Evolutionary conservation across 2,113 vertebrate genomes (phyloP).

Genomic region (Greenwoodochromis staneri): DNA sequence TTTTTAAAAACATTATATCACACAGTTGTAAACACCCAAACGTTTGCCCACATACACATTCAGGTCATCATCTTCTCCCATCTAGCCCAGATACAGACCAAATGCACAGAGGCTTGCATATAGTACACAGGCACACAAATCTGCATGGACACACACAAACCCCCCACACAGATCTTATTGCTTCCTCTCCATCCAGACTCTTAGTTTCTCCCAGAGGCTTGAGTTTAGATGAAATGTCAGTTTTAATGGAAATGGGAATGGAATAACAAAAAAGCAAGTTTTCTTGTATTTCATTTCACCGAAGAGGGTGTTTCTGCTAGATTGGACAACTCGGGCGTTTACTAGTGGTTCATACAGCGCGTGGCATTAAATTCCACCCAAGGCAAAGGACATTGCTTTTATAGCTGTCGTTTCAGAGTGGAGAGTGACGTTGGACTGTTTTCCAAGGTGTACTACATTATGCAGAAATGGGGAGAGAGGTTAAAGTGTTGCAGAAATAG

Average conservation of each 20-base stretch:
- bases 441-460: slow-evolving; percentile 20
- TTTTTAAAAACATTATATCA: slow-evolving; percentile 52
- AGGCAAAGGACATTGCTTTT: slow-evolving; percentile 50
- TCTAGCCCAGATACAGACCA: background rate
- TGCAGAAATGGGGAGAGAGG: slow-evolving; percentile 9
- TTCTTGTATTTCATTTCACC: slow-evolving; percentile 44
- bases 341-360: slow-evolving; percentile 42
- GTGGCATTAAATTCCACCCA: slow-evolving; percentile 49
- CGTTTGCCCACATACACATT: slow-evolving; percentile 16
- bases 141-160: slow-evolving; percentile 4
- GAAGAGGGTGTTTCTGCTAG: slow-evolving; percentile 61
- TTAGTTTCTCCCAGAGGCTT: slow-evolving; percentile 73
- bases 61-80: slow-evolving; percentile 18
- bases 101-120: slow-evolving; percentile 5
- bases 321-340: slow-evolving; percentile 46
- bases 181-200: slow-evolving; percentile 62
- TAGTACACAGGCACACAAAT: slow-evolving; percentile 3
- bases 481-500: background rate
- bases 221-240: slow-evolving; percentile 81
- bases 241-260: slow-evolving; percentile 81
- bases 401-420: slow-evolving; percentile 41
- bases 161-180: slow-evolving; percentile 47
- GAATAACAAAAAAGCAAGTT: slow-evolving; percentile 74
- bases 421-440: slow-evolving; percentile 7
- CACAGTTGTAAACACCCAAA: background rate